phyloP scores from a whole-genome alignment of 37 sponge, comb jelly and placozoan genomes.

The Agelas oroides region DNA sequence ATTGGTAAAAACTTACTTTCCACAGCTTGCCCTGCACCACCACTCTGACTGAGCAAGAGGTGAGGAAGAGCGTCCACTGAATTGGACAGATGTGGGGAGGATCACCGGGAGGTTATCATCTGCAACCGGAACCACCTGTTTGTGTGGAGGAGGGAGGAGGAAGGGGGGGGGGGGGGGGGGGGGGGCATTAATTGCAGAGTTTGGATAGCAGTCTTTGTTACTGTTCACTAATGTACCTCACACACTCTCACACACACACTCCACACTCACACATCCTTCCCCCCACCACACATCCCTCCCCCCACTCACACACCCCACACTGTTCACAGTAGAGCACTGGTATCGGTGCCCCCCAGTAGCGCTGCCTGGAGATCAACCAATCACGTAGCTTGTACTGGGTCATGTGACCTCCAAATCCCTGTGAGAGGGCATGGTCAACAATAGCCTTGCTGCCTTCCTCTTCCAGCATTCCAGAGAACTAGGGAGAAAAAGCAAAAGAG shows the following conservation, averaged over 20 bases:
- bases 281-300: too few species aligned
- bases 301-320: slow-evolving; percentile 73
- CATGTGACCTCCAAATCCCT: slow-evolving; percentile 60
- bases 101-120: slow-evolving; percentile 72
- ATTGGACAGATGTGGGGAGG: slow-evolving; percentile 57
- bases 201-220: too few species aligned
- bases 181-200: too few species aligned
- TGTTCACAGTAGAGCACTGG: slow-evolving; percentile 78
- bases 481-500: not conserved
- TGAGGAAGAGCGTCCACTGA: slow-evolving; percentile 63
- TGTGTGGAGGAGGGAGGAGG: too few species aligned
- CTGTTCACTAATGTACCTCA: too few species aligned
- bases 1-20: slow-evolving; percentile 17
- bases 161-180: too few species aligned
- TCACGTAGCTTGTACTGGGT: slow-evolving; percentile 78
- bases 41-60: slow-evolving; percentile 32
- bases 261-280: not conserved
- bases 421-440: slow-evolving; percentile 29
- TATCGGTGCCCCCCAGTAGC: slow-evolving; percentile 93
- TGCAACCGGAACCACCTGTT: slow-evolving; percentile 69
- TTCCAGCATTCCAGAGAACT: slow-evolving; percentile 52
- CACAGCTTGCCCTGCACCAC: slow-evolving; percentile 37
- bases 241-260: not conserved
- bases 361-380: slow-evolving; percentile 92
- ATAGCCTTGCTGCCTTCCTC: slow-evolving; percentile 54